Evolutionary conservation across 53 echinoderm and acorn worm genomes (phyloP), one percentile per base, ranked within the genome.

Genomic region (Hippasteria phrygiana): DNA sequence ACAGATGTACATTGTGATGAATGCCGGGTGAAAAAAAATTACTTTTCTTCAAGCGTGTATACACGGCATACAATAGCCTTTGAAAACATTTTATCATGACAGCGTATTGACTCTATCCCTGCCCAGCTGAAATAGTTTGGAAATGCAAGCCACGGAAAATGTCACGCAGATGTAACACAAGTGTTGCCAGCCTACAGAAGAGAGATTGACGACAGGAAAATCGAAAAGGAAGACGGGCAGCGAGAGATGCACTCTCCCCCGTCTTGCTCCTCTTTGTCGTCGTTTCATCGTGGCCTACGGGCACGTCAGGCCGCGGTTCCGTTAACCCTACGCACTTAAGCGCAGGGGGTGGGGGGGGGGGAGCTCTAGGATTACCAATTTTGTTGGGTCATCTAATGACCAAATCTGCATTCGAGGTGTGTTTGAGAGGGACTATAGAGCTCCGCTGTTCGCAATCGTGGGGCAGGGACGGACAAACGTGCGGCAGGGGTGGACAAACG

Each of bases 281-380:
- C 56, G 32, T 20, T 33, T 56, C 56, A 3, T 41, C 28, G 43
- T 82, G 64, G 41, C 82, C 66, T 64, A 6, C 0, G 78, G 78
- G 78, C 78, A 78, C 56, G 40, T 27, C 55, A 78, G 77, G 17
- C 56, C 40, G 82, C 43, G 48, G 43, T 66, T 41, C 66, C 43
- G 47, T 43, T 65, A 64, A 80, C 39, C 33, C 26, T 24, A 24
- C 56, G 78, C 78, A 56, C 78, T 78, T 78, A n/a, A 78, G 78
- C 55, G 22, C 82, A 5, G 1, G 1, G 40, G 28, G 27, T 26
- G 11, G 63, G 64, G 41, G 40, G 42, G 42, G 38, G 56, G 38
- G 32, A 36, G 36, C 33, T 82, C 66, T 82, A 82, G 65, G 55
- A 82, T 82, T 82, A 82, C 82, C 82, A 82, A 82, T 82, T 82